Evolutionary conservation across 2,113 vertebrate genomes (phyloP).

Genomic region (Lutjanus erythropterus): DNA sequence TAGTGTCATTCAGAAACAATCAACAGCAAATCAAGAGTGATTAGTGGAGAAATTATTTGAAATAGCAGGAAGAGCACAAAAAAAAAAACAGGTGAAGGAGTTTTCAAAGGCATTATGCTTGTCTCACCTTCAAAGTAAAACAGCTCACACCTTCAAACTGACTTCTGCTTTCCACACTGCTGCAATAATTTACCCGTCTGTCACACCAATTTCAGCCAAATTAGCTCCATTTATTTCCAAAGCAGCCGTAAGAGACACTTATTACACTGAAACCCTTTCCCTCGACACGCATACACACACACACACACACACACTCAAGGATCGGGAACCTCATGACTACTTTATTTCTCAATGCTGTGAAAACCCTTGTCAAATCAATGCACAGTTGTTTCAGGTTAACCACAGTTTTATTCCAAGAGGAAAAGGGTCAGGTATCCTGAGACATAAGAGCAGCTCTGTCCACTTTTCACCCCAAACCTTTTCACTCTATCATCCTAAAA

Average conservation of each 20-base stretch:
- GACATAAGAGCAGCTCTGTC: slow-evolving; percentile 52
- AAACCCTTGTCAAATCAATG: slow-evolving; percentile 82
- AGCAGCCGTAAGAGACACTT: slow-evolving; percentile 85
- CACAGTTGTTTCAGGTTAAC: slow-evolving; percentile 79
- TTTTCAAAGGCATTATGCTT: slow-evolving; percentile 56
- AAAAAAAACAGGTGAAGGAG: slow-evolving; percentile 46
- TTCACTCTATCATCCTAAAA: slow-evolving; percentile 45
- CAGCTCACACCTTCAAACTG: slow-evolving; percentile 64
- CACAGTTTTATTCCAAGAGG: slow-evolving; percentile 77
- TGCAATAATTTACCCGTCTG: slow-evolving; percentile 84
- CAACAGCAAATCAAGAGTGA: slow-evolving; percentile 42
- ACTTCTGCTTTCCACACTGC: slow-evolving; percentile 77
- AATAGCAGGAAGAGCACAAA: slow-evolving; percentile 40
- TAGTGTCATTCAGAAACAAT: slow-evolving; percentile 35
- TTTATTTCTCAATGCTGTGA: slow-evolving; percentile 79
- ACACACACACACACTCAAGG: slow-evolving; percentile 49
- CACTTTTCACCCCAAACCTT: slow-evolving; percentile 10
- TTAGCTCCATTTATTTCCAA: slow-evolving; percentile 89
- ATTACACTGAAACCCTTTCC: slow-evolving; percentile 84
- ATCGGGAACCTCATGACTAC: slow-evolving; percentile 65
- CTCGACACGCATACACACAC: slow-evolving; percentile 58
- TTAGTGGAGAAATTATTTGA: slow-evolving; percentile 51
- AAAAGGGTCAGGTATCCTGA: slow-evolving; percentile 68
- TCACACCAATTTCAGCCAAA: slow-evolving; percentile 88
- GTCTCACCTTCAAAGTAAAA: slow-evolving; percentile 74